Evolutionary conservation across 2,113 vertebrate species (phyloP).

Genomic region (Climacteris rufus): DNA sequence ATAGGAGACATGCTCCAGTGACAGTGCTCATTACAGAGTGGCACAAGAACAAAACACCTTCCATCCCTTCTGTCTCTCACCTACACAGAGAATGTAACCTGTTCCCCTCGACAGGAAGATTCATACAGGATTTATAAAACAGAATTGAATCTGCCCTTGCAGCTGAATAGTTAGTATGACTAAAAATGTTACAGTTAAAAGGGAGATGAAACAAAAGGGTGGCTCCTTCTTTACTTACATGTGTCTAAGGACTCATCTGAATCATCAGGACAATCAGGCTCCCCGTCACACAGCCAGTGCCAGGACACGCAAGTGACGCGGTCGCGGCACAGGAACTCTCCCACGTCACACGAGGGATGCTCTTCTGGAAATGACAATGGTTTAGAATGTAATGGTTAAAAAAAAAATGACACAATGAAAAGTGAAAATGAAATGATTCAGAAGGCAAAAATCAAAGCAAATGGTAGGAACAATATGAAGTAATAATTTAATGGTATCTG

Average conservation of each 20-base stretch:
- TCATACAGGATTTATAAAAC: not conserved
- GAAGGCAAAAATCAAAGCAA: not conserved
- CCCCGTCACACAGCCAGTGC: constrained; percentile 93
- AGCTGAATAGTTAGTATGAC: accelerated
- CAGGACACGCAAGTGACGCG: constrained; percentile 83
- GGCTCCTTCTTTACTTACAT: constrained; percentile 81
- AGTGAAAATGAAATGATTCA: not conserved
- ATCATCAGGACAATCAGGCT: constrained; percentile 88
- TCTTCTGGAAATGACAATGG: constrained; percentile 81
- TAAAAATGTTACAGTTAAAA: not conserved
- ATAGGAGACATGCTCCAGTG: not conserved
- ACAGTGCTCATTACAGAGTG: not conserved
- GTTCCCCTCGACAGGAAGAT: not conserved
- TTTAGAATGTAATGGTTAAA: constrained; percentile 45
- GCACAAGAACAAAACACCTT: not conserved
- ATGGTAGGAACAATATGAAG: not conserved
- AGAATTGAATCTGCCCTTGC: not conserved
- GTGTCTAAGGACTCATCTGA: constrained; percentile 85
- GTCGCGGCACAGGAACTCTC: constrained; percentile 91
- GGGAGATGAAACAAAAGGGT: not conserved
- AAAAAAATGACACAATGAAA: not conserved
- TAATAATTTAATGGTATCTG: not conserved
- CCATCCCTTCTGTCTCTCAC: not conserved
- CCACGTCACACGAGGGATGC: constrained; percentile 81
- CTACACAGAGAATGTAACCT: not conserved